These are phyloP conservation scores for Stramonita haemastoma DNA, from an alignment of 2,888 invertebrate species.

Conservation along the genomic window DNA sequence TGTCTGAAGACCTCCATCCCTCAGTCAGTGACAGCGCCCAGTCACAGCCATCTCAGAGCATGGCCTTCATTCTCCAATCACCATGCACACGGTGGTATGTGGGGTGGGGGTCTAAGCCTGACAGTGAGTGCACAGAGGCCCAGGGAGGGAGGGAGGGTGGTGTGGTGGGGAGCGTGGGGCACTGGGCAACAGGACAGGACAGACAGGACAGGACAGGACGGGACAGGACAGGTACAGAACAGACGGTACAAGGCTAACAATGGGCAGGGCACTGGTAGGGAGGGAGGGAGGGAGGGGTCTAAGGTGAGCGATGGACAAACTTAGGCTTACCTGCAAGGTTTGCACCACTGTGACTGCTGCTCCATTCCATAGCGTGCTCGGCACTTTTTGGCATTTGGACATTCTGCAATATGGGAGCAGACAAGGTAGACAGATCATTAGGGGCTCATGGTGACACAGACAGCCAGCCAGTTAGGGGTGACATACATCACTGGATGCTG, in stretches of 20 bases:
- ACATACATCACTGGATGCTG: too few relatives aligned
- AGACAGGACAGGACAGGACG: background rate
- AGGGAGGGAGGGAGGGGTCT: background rate
- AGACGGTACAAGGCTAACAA: background rate
- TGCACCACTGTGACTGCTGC: constrained; percentile 99
- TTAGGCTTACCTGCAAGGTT: constrained; percentile 94
- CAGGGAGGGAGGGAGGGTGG: background rate
- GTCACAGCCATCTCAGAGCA: background rate
- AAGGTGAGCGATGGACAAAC: background rate
- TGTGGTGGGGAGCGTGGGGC: background rate
- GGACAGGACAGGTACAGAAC: too few relatives aligned
- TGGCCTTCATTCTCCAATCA: background rate
- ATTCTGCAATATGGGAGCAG: constrained; percentile 82
- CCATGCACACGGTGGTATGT: too few relatives aligned
- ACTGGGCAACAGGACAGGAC: background rate
- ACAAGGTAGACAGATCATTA: background rate
- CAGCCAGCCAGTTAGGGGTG: too few relatives aligned
- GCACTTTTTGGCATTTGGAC: constrained; percentile 98
- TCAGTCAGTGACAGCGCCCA: background rate
- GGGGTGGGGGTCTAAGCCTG: background rate
- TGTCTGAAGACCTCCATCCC: background rate
- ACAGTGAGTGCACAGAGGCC: constrained; percentile 18
- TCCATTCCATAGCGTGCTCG: constrained; percentile 98
- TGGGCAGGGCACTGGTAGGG: background rate
- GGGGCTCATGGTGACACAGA: too few relatives aligned